Percentiles rank a stretch among this genome's conserved stretches.
Conservation (phyloP, 2,888 invertebrate genomes). For the Kuschelorhynchus macadamiae region DNA sequence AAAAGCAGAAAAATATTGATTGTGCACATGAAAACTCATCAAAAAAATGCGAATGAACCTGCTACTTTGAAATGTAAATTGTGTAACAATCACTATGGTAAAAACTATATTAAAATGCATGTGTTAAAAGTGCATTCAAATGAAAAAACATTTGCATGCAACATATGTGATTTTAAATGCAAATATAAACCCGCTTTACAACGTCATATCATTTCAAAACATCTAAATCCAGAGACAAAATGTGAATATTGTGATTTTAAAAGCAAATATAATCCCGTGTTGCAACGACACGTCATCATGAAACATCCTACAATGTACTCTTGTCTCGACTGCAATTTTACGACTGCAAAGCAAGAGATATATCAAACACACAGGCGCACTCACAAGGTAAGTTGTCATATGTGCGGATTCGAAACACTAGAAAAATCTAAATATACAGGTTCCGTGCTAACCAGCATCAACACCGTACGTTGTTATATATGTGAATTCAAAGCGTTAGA, state of each 20-base stretch:
- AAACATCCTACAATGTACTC: not conserved
- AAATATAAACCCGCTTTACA: too few species aligned
- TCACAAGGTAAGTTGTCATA: constrained; percentile 10
- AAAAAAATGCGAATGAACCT: not conserved
- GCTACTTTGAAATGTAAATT: not conserved
- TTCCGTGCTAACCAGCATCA: too few species aligned
- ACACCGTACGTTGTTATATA: too few species aligned
- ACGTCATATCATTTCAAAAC: too few species aligned
- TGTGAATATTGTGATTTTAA: not conserved
- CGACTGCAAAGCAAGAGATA: not conserved
- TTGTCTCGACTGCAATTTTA: not conserved
- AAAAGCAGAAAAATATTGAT: constrained; percentile 4
- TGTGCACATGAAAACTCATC: constrained; percentile 4
- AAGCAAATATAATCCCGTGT: not conserved
- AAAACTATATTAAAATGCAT: not conserved
- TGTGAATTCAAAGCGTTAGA: not conserved
- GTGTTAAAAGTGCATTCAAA: not conserved
- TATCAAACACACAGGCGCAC: constrained; percentile 1
- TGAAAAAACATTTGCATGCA: not conserved
- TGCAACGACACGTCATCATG: not conserved
- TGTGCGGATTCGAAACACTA: too few species aligned
- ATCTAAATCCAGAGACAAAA: not conserved
- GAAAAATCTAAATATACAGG: too few species aligned
- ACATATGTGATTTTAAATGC: not conserved
- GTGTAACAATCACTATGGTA: not conserved